Evolutionary conservation across 2,797 vertebrate species (phyloP), one percentile per base, ranked within the genome.

Genomic region (Lemur catta): DNA sequence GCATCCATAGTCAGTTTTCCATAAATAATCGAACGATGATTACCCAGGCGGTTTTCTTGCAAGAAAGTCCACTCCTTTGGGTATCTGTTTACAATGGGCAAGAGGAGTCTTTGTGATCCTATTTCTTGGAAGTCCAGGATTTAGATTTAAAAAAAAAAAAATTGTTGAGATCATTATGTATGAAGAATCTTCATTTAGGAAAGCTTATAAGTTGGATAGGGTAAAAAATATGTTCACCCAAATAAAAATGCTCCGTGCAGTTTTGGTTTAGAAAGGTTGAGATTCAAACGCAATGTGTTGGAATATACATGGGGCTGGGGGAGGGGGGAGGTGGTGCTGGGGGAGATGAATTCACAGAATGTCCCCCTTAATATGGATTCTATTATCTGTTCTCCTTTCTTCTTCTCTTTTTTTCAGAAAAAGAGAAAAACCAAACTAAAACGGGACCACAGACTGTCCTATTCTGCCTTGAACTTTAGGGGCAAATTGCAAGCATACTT

Each of bases 401-500:
- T 24, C 50, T 92, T 13, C 41, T 41, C 41, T 41, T 50, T 50
- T 57, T 93, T 75, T 38, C 43, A 89, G 75, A 95, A 88, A 94
- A 89, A 46, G 13, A 84, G 78, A 7, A 88, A 96, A 91, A 82
- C 33, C 50, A 89, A 93, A 63, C 26, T 80, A 50, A 95, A 96
- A 67, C 50, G 67, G 24, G 17, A 96, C 95, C 57, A 86, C 65
- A 97, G 89, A 92, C 61, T 95, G 65, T 79, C 52, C 18, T 52
- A 65, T 67, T 91, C 14, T 30, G 52, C 88, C 43, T 94, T 89
- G 52, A 93, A 92, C 55, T 79, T 94, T 48, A 71, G 55, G 76
- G 69, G 26, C 1, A 88, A 90, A 96, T 92, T 86, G 22, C 52
- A 57, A 89, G 38, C 85, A 89, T 81, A 78, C 41, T 93, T 89